These are phyloP conservation scores for Philypnodon macrostomus DNA, from an alignment of 2,797 vertebrate genomes.

Conservation along the genomic window DNA sequence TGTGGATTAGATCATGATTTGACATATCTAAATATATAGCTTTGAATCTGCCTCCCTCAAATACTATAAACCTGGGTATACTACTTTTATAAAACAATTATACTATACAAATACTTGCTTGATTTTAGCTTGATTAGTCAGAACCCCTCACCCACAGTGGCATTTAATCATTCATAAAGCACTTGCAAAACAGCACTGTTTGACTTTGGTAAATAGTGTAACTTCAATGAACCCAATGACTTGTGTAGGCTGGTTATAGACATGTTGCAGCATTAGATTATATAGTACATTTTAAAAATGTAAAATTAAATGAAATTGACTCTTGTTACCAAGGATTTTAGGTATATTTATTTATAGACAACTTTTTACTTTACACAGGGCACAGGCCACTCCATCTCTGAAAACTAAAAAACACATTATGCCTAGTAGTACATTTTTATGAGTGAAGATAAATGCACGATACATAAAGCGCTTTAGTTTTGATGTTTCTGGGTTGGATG, in stretches of 20 bases:
- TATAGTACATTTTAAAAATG: too few relatives aligned
- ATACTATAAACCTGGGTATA: too few relatives aligned
- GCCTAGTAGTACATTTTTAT: too few relatives aligned
- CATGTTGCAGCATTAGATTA: neutral
- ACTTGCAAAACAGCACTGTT: constrained; percentile 36
- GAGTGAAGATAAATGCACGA: neutral
- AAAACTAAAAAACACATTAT: constrained; percentile 5
- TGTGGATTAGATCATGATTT: neutral
- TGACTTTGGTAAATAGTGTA: constrained; percentile 23
- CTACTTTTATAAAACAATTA: too few relatives aligned
- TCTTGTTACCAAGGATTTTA: too few relatives aligned
- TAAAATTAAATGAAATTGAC: too few relatives aligned
- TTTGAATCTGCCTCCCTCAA: too few relatives aligned
- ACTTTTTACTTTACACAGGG: neutral
- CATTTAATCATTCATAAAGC: neutral
- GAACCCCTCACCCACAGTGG: neutral
- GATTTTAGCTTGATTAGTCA: constrained; percentile 1
- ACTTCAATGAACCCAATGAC: constrained; percentile 30
- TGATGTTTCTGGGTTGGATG: constrained; percentile 10
- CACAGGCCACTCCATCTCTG: constrained; percentile 32
- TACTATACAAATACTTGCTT: too few relatives aligned
- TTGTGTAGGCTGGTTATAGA: neutral
- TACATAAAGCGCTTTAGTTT: constrained; percentile 23
- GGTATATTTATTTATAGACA: too few relatives aligned
- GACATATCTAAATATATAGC: too few relatives aligned